A percentile compares a stretch with the other conserved stretches of the same genome.
Conservation (phyloP, 1,140 invertebrate genomes). For the Eufriesea mexicana region DNA sequence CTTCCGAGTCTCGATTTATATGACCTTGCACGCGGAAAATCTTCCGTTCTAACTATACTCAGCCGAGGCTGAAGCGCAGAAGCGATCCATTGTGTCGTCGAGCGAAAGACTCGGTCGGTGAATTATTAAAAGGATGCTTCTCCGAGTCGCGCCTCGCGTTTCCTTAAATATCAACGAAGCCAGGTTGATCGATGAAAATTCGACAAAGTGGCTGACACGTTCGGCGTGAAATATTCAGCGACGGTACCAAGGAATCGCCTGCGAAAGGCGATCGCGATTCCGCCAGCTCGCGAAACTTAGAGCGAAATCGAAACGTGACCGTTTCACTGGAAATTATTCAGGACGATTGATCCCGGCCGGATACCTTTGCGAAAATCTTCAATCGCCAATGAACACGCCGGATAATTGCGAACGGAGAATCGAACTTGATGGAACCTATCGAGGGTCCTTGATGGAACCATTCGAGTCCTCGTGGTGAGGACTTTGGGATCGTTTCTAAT, state of each 20-base stretch:
- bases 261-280: not conserved
- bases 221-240: slow-evolving; percentile 34
- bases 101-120: not conserved
- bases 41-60: not conserved
- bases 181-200: slow-evolving; percentile 30
- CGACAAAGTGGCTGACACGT: slow-evolving; percentile 20
- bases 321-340: slow-evolving; percentile 27
- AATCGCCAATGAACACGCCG: not conserved
- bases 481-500: too few species aligned
- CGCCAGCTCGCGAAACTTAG: not conserved
- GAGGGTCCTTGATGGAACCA: not conserved
- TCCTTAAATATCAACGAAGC: not conserved
- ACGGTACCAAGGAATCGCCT: not conserved
- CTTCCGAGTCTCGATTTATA: not conserved
- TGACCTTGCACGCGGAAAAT: not conserved
- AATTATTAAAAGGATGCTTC: slow-evolving; percentile 33
- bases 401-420: not conserved
- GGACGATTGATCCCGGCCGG: slow-evolving; percentile 5
- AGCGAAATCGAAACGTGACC: not conserved
- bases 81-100: not conserved
- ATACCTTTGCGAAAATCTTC: slow-evolving; percentile 10
- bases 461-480: not conserved
- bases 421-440: not conserved
- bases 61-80: not conserved
- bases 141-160: slow-evolving; percentile 13